Evolutionary conservation across 2,888 invertebrate species (phyloP).

Genomic region (Nephrocerus scutellatus): DNA sequence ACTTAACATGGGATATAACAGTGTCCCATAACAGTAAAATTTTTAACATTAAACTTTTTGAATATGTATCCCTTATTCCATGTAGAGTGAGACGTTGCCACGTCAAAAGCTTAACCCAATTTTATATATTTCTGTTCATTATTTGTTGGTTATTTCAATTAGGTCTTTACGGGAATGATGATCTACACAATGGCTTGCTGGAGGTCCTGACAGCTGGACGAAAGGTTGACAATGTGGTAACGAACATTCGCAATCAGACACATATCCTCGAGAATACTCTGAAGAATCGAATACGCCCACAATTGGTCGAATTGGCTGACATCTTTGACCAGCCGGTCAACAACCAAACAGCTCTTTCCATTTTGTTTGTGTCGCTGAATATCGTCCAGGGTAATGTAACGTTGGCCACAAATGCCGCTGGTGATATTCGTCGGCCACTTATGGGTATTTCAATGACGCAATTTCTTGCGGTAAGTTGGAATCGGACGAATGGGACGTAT

Average conservation of each 20-base stretch:
- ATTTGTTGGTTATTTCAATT: no score
- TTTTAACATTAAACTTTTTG: no score
- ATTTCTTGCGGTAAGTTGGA: slow-evolving; percentile 47
- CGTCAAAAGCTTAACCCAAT: no score
- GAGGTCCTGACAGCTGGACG: slow-evolving; percentile 73
- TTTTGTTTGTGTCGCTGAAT: slow-evolving; percentile 62
- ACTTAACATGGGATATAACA: no score
- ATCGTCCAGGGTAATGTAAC: slow-evolving; percentile 68
- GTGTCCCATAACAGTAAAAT: no score
- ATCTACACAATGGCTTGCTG: slow-evolving; percentile 82
- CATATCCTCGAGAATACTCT: slow-evolving; percentile 68
- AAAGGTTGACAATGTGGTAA: slow-evolving; percentile 72
- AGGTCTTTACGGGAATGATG: slow-evolving; percentile 87
- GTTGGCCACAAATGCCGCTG: slow-evolving; percentile 66
- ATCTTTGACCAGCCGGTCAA: slow-evolving; percentile 69
- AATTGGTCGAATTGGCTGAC: slow-evolving; percentile 65
- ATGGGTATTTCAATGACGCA: slow-evolving; percentile 63
- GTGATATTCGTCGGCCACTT: slow-evolving; percentile 66
- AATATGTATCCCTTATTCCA: no score
- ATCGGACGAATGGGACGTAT: background rate
- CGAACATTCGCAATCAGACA: slow-evolving; percentile 75
- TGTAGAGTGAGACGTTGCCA: no score
- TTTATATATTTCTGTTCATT: no score
- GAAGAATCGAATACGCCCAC: slow-evolving; percentile 61
- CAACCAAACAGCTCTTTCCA: slow-evolving; percentile 69